Conservation (phyloP, 2,113 vertebrate species). For the Microcebus griseorufus region DNA sequence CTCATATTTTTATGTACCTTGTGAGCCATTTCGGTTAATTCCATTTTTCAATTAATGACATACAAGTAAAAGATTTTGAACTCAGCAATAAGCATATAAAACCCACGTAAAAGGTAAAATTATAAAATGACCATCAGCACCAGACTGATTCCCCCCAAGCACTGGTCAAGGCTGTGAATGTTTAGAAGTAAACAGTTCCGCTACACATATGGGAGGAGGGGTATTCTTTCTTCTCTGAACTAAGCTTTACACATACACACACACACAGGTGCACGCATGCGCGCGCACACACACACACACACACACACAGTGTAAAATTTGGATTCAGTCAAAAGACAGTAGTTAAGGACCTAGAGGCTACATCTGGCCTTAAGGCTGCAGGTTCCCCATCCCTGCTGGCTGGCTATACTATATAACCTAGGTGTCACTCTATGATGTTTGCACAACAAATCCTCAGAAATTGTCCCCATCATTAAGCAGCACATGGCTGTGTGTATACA, state of each 20-base stretch:
- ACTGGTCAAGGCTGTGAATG: neutral
- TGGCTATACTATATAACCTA: neutral
- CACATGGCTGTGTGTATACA: neutral
- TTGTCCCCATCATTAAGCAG: neutral
- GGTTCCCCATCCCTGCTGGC: no score
- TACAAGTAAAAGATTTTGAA: neutral
- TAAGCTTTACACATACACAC: neutral
- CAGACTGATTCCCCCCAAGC: neutral
- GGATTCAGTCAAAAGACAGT: no score
- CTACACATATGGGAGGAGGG: neutral
- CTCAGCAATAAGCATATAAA: neutral
- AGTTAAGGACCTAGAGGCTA: no score
- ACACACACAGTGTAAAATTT: no score
- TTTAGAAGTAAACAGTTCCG: neutral
- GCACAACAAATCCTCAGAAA: neutral
- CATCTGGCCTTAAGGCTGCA: no score
- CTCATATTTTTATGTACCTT: neutral
- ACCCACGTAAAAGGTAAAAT: neutral
- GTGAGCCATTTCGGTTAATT: neutral
- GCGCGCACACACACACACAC: no score
- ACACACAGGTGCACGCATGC: neutral
- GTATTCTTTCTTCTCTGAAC: neutral
- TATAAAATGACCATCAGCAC: neutral
- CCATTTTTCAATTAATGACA: slow-evolving; percentile 13
- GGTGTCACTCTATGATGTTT: neutral